phyloP scores from a whole-genome alignment of 2,797 vertebrate genomes.

The Hyperoplus lanceolatus region DNA sequence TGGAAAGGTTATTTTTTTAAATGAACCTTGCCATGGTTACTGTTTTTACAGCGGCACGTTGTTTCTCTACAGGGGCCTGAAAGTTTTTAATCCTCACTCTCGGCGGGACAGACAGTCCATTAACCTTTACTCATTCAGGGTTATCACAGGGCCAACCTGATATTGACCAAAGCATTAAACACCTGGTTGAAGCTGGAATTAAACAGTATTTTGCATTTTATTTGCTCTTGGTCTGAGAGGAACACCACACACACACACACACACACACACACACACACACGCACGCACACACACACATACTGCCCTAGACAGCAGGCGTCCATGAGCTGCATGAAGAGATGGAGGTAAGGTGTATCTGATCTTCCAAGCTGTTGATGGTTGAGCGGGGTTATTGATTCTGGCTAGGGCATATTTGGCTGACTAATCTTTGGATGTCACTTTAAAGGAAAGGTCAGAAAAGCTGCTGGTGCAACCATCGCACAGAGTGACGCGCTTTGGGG shows the following conservation, averaged over 20 bases:
- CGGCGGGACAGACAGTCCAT: slow-evolving; percentile 54
- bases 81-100: slow-evolving; percentile 53
- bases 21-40: no score
- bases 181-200: slow-evolving; percentile 30
- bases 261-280: no score
- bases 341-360: slow-evolving; percentile 70
- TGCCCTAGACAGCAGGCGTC: slow-evolving; percentile 29
- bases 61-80: slow-evolving; percentile 10
- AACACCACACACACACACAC: not conserved
- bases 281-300: no score
- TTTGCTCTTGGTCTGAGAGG: slow-evolving; percentile 42
- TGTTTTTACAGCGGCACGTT: not conserved
- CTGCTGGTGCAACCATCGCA: slow-evolving; percentile 38
- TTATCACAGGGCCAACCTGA: slow-evolving; percentile 37
- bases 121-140: slow-evolving; percentile 66
- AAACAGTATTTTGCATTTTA: slow-evolving; percentile 19
- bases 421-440: slow-evolving; percentile 63
- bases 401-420: slow-evolving; percentile 65
- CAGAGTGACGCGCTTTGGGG: slow-evolving; percentile 20
- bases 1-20: no score
- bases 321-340: slow-evolving; percentile 42
- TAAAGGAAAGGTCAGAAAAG: slow-evolving; percentile 63
- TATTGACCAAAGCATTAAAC: slow-evolving; percentile 43
- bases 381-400: slow-evolving; percentile 68
- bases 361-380: slow-evolving; percentile 59